Conservation (phyloP, 2,113 vertebrate genomes). For the Corvus cornix region DNA sequence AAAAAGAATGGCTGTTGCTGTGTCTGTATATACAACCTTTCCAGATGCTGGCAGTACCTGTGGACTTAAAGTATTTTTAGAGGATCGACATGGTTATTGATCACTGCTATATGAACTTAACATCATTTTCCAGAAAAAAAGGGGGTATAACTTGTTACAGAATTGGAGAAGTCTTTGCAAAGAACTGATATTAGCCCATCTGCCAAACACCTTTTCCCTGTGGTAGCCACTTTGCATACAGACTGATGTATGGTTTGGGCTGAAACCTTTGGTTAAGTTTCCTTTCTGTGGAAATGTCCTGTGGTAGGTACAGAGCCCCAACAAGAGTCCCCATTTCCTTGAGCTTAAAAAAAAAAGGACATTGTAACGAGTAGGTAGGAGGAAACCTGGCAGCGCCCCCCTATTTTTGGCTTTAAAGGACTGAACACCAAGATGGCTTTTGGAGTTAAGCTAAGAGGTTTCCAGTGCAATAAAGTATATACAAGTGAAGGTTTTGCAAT, state of each 20-base stretch:
- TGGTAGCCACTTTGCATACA: slow-evolving; percentile 81
- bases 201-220: slow-evolving; percentile 78
- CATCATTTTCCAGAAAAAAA: slow-evolving; percentile 79
- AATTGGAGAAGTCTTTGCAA: slow-evolving; percentile 88
- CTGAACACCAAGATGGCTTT: slow-evolving; percentile 87
- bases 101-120: slow-evolving; percentile 89
- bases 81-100: slow-evolving; percentile 88
- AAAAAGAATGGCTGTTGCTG: slow-evolving; percentile 86
- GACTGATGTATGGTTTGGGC: slow-evolving; percentile 85
- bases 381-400: slow-evolving; percentile 84
- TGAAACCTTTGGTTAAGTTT: slow-evolving; percentile 83
- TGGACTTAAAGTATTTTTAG: slow-evolving; percentile 89
- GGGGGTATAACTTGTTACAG: slow-evolving; percentile 83
- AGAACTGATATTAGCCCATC: slow-evolving; percentile 85
- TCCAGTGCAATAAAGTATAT: slow-evolving; percentile 84
- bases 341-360: slow-evolving; percentile 76
- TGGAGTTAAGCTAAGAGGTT: slow-evolving; percentile 84
- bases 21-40: slow-evolving; percentile 82
- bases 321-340: slow-evolving; percentile 78
- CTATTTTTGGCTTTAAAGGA: slow-evolving; percentile 87
- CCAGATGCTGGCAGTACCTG: slow-evolving; percentile 86
- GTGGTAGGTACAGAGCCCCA: slow-evolving; percentile 88
- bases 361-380: slow-evolving; percentile 83
- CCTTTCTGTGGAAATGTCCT: slow-evolving; percentile 80
- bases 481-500: slow-evolving; percentile 86